Evolutionary conservation across 2,888 invertebrate species (phyloP).

Genomic region (Cepaea hortensis): DNA sequence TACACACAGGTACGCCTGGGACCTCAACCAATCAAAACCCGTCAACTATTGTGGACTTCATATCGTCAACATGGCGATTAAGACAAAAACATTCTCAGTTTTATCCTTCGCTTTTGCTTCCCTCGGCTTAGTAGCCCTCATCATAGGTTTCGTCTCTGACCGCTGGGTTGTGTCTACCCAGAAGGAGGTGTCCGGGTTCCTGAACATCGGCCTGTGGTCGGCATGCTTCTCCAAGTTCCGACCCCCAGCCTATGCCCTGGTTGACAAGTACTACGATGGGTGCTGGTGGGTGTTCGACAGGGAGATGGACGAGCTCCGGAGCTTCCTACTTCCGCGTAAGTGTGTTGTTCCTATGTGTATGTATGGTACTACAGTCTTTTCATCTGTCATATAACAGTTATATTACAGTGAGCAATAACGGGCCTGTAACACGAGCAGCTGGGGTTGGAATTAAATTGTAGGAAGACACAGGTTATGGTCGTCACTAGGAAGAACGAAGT

Average conservation of each 20-base stretch:
- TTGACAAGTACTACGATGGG: slow-evolving; percentile 41
- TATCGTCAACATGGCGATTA: slow-evolving; percentile 41
- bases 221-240: slow-evolving; percentile 32
- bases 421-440: background rate
- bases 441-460: too few relatives aligned
- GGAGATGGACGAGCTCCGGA: slow-evolving; percentile 41
- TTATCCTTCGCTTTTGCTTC: background rate
- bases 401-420: too few relatives aligned
- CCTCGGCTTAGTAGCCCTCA: slow-evolving; percentile 5
- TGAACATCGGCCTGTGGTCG: slow-evolving; percentile 44
- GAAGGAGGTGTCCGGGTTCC: slow-evolving; percentile 34
- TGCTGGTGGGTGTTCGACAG: slow-evolving; percentile 47
- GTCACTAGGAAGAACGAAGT: too few relatives aligned
- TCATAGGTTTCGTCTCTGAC: slow-evolving; percentile 40
- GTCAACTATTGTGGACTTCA: background rate
- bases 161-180: slow-evolving; percentile 43
- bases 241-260: slow-evolving; percentile 24
- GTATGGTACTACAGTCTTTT: background rate
- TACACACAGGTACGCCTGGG: background rate
- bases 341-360: background rate
- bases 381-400: background rate
- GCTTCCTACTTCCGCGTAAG: slow-evolving; percentile 40
- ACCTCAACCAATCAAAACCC: slow-evolving; percentile 26
- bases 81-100: slow-evolving; percentile 36
- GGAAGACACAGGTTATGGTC: too few relatives aligned